Percentiles rank a stretch among this genome's conserved stretches.
phyloP scores from a whole-genome alignment of 1,140 invertebrate genomes.

The Monochamus saltuarius region DNA sequence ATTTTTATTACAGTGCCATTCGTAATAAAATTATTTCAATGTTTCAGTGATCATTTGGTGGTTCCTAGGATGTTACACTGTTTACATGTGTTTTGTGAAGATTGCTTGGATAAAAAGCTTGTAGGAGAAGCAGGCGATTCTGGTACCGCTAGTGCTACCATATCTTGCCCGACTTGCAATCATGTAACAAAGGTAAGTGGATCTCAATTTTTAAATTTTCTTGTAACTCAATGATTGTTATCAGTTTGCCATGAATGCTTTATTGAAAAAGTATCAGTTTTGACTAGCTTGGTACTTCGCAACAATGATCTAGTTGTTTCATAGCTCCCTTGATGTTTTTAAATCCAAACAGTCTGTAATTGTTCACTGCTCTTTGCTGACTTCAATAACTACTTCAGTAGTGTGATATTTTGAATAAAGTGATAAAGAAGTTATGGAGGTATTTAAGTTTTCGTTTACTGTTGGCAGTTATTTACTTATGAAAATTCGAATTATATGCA shows the following conservation, averaged over 20 bases:
- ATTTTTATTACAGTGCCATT: constrained; percentile 7
- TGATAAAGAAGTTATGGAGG: no score
- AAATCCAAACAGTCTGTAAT: no score
- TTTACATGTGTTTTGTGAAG: constrained; percentile 90
- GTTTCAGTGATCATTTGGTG: constrained; percentile 67
- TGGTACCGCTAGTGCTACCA: constrained; percentile 57
- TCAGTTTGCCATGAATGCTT: background rate
- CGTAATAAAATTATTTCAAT: constrained; percentile 15
- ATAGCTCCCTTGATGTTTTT: no score
- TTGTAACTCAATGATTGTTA: constrained; percentile 2
- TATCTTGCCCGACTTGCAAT: constrained; percentile 77
- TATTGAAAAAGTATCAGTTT: background rate
- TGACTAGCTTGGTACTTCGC: constrained; percentile 2
- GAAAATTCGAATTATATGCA: no score
- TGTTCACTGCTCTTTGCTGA: no score
- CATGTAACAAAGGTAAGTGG: constrained; percentile 74
- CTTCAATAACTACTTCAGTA: no score
- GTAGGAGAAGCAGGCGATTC: constrained; percentile 68
- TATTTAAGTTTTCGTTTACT: no score
- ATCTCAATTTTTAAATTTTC: constrained; percentile 5
- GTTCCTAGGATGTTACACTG: constrained; percentile 85
- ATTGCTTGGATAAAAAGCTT: constrained; percentile 79
- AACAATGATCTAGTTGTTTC: constrained; percentile 2
- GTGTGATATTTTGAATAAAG: no score
- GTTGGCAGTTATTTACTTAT: no score